Percentiles rank a stretch among this genome's conserved stretches.
These are phyloP conservation scores for Lacerta agilis DNA, from an alignment of 2,797 vertebrate species.

Conservation along the genomic window DNA sequence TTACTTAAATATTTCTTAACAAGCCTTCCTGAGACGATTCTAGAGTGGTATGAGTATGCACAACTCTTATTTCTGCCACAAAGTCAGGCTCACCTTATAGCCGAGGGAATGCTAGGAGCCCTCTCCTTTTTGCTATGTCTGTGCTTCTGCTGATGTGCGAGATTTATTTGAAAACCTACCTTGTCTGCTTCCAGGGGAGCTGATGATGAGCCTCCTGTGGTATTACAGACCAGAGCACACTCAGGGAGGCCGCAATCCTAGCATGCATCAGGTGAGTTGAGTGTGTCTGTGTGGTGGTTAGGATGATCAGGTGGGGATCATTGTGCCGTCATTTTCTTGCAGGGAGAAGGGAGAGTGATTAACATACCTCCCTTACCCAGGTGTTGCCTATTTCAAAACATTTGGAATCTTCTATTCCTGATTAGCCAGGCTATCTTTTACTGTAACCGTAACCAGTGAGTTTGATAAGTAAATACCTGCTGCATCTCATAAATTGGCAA, in stretches of 20 bases:
- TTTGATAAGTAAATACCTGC: not conserved
- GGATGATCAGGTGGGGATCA: not conserved
- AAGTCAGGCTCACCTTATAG: not conserved
- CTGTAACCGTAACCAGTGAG: conserved; percentile 5
- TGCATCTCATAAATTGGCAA: not conserved
- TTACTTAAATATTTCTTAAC: too few relatives aligned
- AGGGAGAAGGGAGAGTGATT: not conserved
- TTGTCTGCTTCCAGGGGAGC: conserved; percentile 84
- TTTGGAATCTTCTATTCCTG: accelerated
- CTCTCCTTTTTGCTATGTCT: not conserved
- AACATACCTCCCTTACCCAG: not conserved
- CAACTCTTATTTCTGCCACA: not conserved
- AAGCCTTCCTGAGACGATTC: too few relatives aligned
- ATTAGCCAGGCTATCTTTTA: accelerated
- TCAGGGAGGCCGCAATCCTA: conserved; percentile 93
- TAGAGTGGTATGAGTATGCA: too few relatives aligned
- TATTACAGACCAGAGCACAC: conserved; percentile 99
- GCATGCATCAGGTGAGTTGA: conserved; percentile 92
- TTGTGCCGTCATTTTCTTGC: accelerated
- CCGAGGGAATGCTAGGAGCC: not conserved
- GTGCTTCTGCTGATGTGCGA: not conserved
- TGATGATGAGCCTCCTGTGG: conserved; percentile 99
- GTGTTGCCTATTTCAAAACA: not conserved
- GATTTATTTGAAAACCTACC: not conserved
- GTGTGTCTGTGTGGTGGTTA: accelerated